phyloP scores from a whole-genome alignment of 2,888 invertebrate species.

The Volucella zonaria region DNA sequence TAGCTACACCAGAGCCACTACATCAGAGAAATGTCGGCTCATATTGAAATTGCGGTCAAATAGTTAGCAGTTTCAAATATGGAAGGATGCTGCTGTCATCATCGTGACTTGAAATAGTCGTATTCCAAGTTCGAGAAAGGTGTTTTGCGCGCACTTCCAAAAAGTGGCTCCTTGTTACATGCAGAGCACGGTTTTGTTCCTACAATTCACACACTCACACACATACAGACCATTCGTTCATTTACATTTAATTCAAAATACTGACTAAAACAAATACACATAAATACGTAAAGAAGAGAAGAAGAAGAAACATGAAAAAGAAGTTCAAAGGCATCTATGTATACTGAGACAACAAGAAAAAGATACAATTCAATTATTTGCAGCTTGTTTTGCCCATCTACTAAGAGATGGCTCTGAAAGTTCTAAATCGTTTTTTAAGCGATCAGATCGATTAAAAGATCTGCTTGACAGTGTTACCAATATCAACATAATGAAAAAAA shows the following conservation, averaged over 20 bases:
- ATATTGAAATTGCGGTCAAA: slow-evolving; percentile 77
- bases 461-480: slow-evolving; percentile 10
- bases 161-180: slow-evolving; percentile 46
- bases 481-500: background rate
- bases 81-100: slow-evolving; percentile 18
- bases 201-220: slow-evolving; percentile 74
- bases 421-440: slow-evolving; percentile 26
- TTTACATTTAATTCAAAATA: slow-evolving; percentile 53
- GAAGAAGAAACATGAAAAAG: slow-evolving; percentile 40
- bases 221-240: slow-evolving; percentile 41
- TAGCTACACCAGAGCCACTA: slow-evolving; percentile 80
- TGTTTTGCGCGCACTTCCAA: slow-evolving; percentile 19
- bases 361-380: slow-evolving; percentile 25
- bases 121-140: slow-evolving; percentile 12
- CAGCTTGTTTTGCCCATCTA: slow-evolving; percentile 36
- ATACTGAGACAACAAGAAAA: slow-evolving; percentile 46
- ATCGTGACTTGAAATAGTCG: slow-evolving; percentile 9
- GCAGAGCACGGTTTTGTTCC: slow-evolving; percentile 83
- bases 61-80: background rate
- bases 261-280: slow-evolving; percentile 61
- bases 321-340: slow-evolving; percentile 62
- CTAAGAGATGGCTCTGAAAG: slow-evolving; percentile 40
- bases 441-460: slow-evolving; percentile 7
- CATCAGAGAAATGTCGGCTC: slow-evolving; percentile 83
- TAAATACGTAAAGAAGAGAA: slow-evolving; percentile 46